Percentiles rank a stretch among this genome's conserved stretches.
Conservation (phyloP, 2,888 invertebrate species). For the Drosophila antonietae region DNA sequence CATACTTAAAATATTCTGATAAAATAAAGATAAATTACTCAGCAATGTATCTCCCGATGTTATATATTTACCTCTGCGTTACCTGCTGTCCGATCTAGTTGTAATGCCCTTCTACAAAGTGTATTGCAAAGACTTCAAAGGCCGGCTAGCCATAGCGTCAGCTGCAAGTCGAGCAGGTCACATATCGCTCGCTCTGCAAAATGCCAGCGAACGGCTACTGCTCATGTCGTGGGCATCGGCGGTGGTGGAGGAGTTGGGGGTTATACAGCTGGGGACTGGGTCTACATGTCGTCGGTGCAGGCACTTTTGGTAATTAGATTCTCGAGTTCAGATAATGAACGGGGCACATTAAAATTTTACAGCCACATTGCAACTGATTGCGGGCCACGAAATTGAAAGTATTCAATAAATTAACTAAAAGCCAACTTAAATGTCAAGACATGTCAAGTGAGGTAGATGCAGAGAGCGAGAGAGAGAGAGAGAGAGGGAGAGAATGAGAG, state of each 20-base stretch:
- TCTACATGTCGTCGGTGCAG: constrained; percentile 48
- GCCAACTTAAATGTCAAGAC: constrained; percentile 59
- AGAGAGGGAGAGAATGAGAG: not conserved
- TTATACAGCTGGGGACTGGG: constrained; percentile 13
- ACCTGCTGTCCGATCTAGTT: not conserved
- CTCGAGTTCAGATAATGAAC: constrained; percentile 73
- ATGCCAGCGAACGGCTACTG: constrained; percentile 26
- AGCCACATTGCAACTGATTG: constrained; percentile 48
- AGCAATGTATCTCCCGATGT: not conserved
- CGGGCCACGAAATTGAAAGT: constrained; percentile 56
- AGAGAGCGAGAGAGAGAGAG: not conserved
- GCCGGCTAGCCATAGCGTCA: constrained; percentile 39
- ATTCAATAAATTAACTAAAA: constrained; percentile 77
- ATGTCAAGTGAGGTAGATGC: not conserved
- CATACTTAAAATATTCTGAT: not conserved
- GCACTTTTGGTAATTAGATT: constrained; percentile 79
- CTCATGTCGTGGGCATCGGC: not conserved
- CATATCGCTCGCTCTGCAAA: constrained; percentile 29
- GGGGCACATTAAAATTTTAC: constrained; percentile 79
- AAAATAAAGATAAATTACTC: too few relatives aligned
- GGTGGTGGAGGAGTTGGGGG: constrained; percentile 2
- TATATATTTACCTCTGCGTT: too few relatives aligned
- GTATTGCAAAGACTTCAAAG: constrained; percentile 4
- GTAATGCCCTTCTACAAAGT: not conserved
- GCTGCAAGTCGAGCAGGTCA: constrained; percentile 53